A percentile compares a stretch with the other conserved stretches of the same genome.
Evolutionary conservation across 2,888 invertebrate genomes (phyloP).

Genomic region (Drosophila mayaguana): DNA sequence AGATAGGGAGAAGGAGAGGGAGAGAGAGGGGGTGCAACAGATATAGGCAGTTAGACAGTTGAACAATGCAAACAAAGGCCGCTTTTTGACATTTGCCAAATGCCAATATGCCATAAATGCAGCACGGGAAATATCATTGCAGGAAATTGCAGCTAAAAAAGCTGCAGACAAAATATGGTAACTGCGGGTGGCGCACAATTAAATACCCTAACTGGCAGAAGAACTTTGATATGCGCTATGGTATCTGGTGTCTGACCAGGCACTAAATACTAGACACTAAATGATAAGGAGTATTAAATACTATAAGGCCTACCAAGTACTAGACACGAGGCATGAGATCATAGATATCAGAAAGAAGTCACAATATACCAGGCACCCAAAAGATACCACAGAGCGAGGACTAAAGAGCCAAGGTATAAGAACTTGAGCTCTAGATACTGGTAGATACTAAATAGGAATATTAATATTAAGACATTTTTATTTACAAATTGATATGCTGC

Average conservation of each 20-base stretch:
- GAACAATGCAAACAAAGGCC: conserved; percentile 60
- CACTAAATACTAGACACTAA: neutral
- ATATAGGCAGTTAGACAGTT: conserved; percentile 10
- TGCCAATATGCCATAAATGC: conserved; percentile 70
- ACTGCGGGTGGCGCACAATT: neutral
- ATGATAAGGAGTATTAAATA: neutral
- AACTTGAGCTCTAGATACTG: neutral
- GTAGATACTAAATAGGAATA: neutral
- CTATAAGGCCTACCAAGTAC: no score
- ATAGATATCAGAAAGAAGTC: neutral
- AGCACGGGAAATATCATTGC: conserved; percentile 24
- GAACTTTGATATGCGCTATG: no score
- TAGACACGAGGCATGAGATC: neutral
- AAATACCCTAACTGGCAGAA: neutral
- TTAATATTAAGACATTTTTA: neutral
- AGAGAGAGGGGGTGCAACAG: neutral
- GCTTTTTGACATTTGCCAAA: conserved; percentile 76
- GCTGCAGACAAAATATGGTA: neutral
- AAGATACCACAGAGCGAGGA: neutral
- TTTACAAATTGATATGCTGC: neutral
- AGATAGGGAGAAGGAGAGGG: neutral
- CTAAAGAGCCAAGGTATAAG: neutral
- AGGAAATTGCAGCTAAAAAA: conserved; percentile 15
- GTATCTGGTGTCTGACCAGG: neutral
- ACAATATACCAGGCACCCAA: neutral